phyloP scores from a whole-genome alignment of 2,113 vertebrate species.

The Epinephelus lanceolatus region DNA sequence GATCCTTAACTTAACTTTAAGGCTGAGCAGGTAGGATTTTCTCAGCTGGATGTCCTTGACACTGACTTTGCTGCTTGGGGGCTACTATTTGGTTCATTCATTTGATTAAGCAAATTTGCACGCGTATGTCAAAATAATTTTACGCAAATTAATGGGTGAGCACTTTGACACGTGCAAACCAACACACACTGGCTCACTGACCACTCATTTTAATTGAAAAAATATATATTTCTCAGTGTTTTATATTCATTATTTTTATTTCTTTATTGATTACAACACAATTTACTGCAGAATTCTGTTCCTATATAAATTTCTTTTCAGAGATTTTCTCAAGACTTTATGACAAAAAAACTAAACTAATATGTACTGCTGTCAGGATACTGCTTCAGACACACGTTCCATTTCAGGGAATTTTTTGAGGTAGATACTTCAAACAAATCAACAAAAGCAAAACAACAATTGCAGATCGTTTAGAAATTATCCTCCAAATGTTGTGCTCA shows the following conservation, averaged over 20 bases:
- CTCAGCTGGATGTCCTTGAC: neutral
- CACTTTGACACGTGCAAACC: no score
- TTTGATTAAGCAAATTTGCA: constrained; percentile 1
- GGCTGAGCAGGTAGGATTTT: neutral
- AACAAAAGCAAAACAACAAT: no score
- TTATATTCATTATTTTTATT: neutral
- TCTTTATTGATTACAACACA: neutral
- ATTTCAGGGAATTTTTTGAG: neutral
- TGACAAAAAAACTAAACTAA: neutral
- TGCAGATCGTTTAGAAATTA: no score
- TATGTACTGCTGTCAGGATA: neutral
- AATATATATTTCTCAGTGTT: no score
- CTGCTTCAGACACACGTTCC: neutral
- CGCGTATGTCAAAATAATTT: neutral
- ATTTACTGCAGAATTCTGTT: neutral
- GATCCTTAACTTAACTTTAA: no score
- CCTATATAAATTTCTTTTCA: neutral
- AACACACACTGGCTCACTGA: no score
- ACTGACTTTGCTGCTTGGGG: neutral
- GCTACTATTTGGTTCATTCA: neutral
- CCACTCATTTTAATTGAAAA: no score
- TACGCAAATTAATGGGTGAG: neutral
- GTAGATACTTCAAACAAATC: neutral
- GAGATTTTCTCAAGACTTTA: neutral
- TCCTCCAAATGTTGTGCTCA: no score